These are phyloP conservation scores for Olivierus martensii DNA, from an alignment of 1,140 invertebrate species.

Conservation along the genomic window DNA sequence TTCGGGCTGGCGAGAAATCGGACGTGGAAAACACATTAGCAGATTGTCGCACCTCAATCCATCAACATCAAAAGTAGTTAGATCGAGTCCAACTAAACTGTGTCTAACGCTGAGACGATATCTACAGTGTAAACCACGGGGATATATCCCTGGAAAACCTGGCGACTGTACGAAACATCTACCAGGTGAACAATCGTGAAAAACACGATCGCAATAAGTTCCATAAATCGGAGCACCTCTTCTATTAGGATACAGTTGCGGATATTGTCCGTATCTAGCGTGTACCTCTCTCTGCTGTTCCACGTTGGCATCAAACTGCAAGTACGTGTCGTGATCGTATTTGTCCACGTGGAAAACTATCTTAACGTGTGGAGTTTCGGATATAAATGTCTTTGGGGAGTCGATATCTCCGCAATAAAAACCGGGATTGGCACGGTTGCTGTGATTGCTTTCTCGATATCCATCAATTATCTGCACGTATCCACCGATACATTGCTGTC, in stretches of 20 bases:
- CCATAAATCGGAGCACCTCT: constrained; percentile 61
- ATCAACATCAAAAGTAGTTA: constrained; percentile 61
- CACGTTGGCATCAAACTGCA: constrained; percentile 58
- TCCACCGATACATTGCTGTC: constrained; percentile 18
- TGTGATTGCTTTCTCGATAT: constrained; percentile 19
- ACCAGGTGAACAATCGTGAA: constrained; percentile 59
- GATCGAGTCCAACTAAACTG: constrained; percentile 18
- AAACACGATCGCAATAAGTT: constrained; percentile 66
- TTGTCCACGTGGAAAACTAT: constrained; percentile 80
- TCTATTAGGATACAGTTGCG: constrained; percentile 76
- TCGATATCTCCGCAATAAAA: constrained; percentile 85
- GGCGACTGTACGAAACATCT: constrained; percentile 86
- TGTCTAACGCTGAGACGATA: constrained; percentile 19
- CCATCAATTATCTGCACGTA: constrained; percentile 22
- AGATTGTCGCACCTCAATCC: constrained; percentile 85
- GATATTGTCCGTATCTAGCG: constrained; percentile 63
- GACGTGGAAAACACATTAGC: constrained; percentile 84
- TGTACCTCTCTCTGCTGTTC: constrained; percentile 68
- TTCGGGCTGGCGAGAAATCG: constrained; percentile 43
- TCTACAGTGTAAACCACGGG: constrained; percentile 67
- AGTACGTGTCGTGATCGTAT: constrained; percentile 67
- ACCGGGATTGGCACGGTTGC: constrained; percentile 32
- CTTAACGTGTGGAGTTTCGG: constrained; percentile 80
- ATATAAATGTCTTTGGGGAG: constrained; percentile 83
- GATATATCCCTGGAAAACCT: constrained; percentile 81